Evolutionary conservation across 2,113 vertebrate genomes (phyloP).

Genomic region (Mugil cephalus): DNA sequence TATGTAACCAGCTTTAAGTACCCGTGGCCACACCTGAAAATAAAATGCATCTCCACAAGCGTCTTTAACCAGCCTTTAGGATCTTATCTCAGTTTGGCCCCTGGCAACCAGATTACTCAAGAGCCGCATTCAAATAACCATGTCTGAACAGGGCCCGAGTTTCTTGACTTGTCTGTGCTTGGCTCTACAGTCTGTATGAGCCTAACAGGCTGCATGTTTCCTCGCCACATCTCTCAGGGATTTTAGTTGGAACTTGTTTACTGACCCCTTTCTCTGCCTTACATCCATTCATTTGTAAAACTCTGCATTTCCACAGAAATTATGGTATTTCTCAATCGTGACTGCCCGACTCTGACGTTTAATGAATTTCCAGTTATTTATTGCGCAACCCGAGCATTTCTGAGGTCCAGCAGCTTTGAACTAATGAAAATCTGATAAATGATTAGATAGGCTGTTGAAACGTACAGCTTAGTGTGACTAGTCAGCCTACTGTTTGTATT

Average conservation of each 20-base stretch:
- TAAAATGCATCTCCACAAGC: too few species aligned
- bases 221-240: background rate
- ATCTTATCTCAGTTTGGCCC: too few species aligned
- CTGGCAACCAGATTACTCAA: too few species aligned
- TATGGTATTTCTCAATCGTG: background rate
- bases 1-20: too few species aligned
- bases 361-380: background rate
- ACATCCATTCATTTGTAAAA: background rate
- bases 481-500: constrained; percentile 14
- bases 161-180: background rate
- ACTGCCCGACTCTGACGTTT: background rate
- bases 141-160: background rate
- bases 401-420: background rate
- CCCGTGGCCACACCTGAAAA: too few species aligned
- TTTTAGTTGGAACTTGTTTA: constrained; percentile 30
- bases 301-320: background rate
- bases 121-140: too few species aligned
- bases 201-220: constrained; percentile 2
- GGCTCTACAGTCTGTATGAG: constrained; percentile 16
- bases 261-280: background rate
- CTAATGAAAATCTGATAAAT: too few species aligned
- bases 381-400: background rate
- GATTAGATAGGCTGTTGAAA: background rate
- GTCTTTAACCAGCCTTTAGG: too few species aligned
- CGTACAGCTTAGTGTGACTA: background rate